Percentiles rank a stretch among this genome's conserved stretches.
These are phyloP conservation scores for Upupa epops DNA, from an alignment of 2,113 vertebrate genomes.

Conservation along the genomic window DNA sequence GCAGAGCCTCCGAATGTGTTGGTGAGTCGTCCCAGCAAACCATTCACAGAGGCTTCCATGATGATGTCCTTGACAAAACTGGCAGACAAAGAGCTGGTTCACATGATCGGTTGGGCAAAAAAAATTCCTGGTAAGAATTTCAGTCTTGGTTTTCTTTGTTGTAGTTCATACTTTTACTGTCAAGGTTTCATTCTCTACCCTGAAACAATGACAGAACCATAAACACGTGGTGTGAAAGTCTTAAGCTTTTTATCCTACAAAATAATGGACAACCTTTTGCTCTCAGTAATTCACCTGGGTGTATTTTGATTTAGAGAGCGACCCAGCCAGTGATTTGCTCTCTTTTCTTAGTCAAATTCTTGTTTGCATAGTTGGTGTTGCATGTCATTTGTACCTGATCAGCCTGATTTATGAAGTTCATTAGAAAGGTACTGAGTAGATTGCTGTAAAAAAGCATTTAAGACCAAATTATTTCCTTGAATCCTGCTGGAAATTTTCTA, in stretches of 20 bases:
- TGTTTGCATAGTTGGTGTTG: neutral
- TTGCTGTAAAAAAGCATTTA: neutral
- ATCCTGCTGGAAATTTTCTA: neutral
- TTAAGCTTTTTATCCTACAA: neutral
- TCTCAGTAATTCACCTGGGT: neutral
- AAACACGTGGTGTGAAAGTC: fast-evolving
- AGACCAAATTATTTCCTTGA: neutral
- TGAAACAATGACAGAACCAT: neutral
- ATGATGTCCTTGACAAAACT: conserved; percentile 98
- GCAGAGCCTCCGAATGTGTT: conserved; percentile 92
- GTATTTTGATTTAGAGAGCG: neutral
- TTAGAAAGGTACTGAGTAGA: neutral
- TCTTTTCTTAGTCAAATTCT: neutral
- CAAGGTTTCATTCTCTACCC: neutral
- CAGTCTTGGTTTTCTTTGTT: neutral
- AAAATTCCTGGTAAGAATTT: conserved; percentile 89
- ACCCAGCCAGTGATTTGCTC: neutral
- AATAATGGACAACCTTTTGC: neutral
- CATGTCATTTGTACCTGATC: neutral
- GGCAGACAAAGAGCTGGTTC: conserved; percentile 93
- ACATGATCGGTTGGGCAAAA: conserved; percentile 98
- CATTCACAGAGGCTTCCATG: conserved; percentile 94
- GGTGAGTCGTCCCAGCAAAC: conserved; percentile 85
- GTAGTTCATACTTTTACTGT: neutral
- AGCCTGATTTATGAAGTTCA: neutral